These are phyloP conservation scores for Zaprionus bogoriensis DNA, from an alignment of 2,888 invertebrate genomes.

Conservation along the genomic window DNA sequence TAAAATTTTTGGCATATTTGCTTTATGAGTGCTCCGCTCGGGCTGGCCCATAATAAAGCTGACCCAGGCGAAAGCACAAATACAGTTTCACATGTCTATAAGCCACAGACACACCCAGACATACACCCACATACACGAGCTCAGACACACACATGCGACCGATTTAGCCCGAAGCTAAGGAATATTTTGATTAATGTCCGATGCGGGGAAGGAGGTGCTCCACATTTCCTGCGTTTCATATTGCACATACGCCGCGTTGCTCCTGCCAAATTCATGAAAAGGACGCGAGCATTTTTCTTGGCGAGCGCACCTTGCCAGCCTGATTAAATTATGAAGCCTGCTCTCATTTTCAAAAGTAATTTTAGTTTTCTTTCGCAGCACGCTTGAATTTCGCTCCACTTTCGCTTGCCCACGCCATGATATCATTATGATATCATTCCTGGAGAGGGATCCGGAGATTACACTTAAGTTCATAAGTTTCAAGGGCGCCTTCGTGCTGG, in stretches of 20 bases:
- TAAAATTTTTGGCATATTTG: slow-evolving; percentile 50
- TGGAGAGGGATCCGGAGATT: background rate
- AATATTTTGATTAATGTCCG: background rate
- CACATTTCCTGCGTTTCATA: background rate
- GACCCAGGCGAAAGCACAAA: slow-evolving; percentile 14
- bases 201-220: too few species aligned
- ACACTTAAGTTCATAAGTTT: slow-evolving; percentile 11
- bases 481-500: slow-evolving; percentile 18
- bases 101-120: background rate
- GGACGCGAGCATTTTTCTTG: too few species aligned
- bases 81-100: background rate
- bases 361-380: background rate
- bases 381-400: background rate
- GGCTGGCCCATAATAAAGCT: slow-evolving; percentile 17
- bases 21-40: slow-evolving; percentile 9
- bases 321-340: too few species aligned
- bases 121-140: background rate
- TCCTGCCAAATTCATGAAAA: background rate
- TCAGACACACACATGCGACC: background rate
- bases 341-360: background rate
- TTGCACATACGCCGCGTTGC: slow-evolving; percentile 2
- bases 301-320: too few species aligned
- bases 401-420: background rate
- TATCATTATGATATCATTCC: slow-evolving; percentile 11
- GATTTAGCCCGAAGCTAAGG: background rate